A percentile compares a stretch with the other conserved stretches of the same genome.
Conservation (phyloP, 1,140 invertebrate species). For the Pogonus chalceus region DNA sequence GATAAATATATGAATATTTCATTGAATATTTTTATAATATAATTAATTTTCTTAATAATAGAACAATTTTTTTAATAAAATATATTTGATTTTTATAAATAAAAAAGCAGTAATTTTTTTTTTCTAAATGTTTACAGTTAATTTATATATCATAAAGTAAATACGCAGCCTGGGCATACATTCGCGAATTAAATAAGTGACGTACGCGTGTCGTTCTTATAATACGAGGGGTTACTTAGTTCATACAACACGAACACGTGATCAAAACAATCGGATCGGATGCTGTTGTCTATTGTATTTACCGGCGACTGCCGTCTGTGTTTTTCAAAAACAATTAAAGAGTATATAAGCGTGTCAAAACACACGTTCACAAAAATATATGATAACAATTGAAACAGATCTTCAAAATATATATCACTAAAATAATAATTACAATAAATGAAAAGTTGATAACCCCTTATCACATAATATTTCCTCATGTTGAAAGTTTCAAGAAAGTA, state of each 20-base stretch:
- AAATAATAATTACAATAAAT: no score
- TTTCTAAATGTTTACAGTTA: no score
- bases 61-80: no score
- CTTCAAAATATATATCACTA: not conserved
- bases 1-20: no score
- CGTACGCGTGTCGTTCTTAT: not conserved
- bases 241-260: not conserved
- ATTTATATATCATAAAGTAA: not conserved
- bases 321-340: not conserved
- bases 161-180: not conserved
- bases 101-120: no score
- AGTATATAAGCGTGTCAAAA: not conserved
- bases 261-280: slow-evolving; percentile 1
- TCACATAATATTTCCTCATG: no score
- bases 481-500: slow-evolving; percentile 1
- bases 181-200: not conserved
- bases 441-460: no score
- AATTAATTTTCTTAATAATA: no score
- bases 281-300: not conserved
- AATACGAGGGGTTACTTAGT: not conserved
- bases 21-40: no score
- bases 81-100: no score
- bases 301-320: not conserved
- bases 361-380: not conserved
- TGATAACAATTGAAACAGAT: no score